These are phyloP conservation scores for Sclerodermus sp. DNA, from an alignment of 2,888 invertebrate species.

Conservation along the genomic window DNA sequence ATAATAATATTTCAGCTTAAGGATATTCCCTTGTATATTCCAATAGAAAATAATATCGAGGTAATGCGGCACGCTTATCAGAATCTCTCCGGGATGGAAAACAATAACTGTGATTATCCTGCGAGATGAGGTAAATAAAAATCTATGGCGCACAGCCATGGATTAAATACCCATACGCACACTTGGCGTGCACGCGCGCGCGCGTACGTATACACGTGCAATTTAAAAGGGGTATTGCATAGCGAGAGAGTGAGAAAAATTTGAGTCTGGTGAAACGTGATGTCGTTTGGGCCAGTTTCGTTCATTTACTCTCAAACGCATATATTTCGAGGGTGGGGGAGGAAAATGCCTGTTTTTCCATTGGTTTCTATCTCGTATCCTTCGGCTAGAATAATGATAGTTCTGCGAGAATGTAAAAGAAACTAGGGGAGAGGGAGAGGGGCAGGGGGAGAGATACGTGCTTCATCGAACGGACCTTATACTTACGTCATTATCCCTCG, in stretches of 20 bases:
- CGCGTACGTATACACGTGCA: conserved; percentile 8
- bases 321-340: conserved; percentile 4
- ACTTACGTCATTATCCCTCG: conserved; percentile 43
- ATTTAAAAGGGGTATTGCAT: no score
- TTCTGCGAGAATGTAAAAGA: conserved; percentile 1
- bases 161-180: not conserved
- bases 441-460: conserved; percentile 11
- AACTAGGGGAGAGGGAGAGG: conserved; percentile 4
- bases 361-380: conserved; percentile 3
- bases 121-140: conserved; percentile 16
- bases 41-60: no score
- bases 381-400: conserved; percentile 29
- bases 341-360: not conserved
- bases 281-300: no score
- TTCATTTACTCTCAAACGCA: no score
- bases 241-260: no score
- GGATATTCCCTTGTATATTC: no score
- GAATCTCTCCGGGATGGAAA: not conserved
- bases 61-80: no score
- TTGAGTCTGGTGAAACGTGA: no score
- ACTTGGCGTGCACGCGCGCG: not conserved
- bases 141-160: not conserved
- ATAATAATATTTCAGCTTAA: no score
- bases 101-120: conserved; percentile 20
- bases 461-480: conserved; percentile 37